Evolutionary conservation across 1,140 invertebrate species (phyloP), one percentile per base, ranked within the genome.

Genomic region (Ceratina japonica): DNA sequence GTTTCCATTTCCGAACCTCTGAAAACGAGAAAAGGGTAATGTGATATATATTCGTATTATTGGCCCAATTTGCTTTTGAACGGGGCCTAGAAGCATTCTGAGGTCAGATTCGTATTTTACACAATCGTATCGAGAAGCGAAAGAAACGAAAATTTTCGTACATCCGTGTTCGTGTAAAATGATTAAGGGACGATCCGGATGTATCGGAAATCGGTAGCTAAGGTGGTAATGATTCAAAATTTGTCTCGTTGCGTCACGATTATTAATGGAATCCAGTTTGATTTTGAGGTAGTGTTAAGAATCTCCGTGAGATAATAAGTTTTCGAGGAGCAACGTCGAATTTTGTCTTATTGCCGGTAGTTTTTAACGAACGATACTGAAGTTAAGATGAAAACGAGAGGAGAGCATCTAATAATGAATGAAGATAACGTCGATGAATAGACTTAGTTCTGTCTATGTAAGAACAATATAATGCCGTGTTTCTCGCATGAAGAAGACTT

Each of bases 31-130:
- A 84, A 85, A 86, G 87, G 87, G 82, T 89, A 88, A 90, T 87
- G 87, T 62, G 87, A 89, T 7, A 44, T 89, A 87, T 87, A 85
- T 69, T 70, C 77, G 54, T 86, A 82, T 77, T 71, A 78, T 54
- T 70, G 79, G 83, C 87, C 88, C 86, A 89, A 89, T 83, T 86
- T 89, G 86, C 85, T 88, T 88, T 90, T 86, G 51, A 44, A 76
- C 51, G 81, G 83, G 83, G 88, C 84, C 87, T 89, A 79, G 77
- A 88, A 89, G 89, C 88, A 89, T 76, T 85, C 80, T 90, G 87
- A 87, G 87, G 83, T 87, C 76, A 83, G 71, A 87, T 89, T 89
- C 87, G 84, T 89, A 82, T 89, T 87, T 77, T 64, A 24, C 69
- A 76, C n/a, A 87, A 81, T 84, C n/a, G n/a, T 85, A 82, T 80